Conservation (phyloP, 2,888 invertebrate genomes). For the Cheilosia impressa region DNA sequence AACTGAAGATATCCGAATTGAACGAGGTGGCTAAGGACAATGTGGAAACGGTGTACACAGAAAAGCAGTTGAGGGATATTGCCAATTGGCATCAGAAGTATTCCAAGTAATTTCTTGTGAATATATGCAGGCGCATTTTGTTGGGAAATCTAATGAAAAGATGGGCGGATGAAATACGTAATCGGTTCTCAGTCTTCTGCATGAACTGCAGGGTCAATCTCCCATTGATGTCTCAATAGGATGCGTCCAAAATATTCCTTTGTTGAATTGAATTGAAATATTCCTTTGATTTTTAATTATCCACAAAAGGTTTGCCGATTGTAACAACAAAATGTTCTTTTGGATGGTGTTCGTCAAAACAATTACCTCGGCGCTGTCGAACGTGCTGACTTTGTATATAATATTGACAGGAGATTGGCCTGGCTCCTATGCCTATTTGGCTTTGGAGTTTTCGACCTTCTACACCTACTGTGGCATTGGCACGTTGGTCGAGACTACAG, state of each 20-base stretch:
- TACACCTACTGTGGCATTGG: conserved; percentile 78
- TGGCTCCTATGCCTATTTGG: conserved; percentile 76
- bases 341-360: conserved; percentile 74
- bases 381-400: conserved; percentile 76
- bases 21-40: conserved; percentile 56
- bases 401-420: conserved; percentile 77
- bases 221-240: neutral
- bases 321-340: neutral
- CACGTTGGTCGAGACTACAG: conserved; percentile 76
- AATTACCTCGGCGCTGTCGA: conserved; percentile 69
- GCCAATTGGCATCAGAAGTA: conserved; percentile 76
- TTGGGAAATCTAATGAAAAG: neutral
- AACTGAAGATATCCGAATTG: conserved; percentile 72
- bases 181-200: too few species aligned
- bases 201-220: neutral
- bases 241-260: neutral
- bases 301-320: conserved; percentile 14
- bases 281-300: neutral
- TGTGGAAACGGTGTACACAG: neutral
- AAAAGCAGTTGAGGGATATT: conserved; percentile 63
- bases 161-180: neutral
- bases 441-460: conserved; percentile 67
- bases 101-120: conserved; percentile 3
- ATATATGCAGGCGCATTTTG: neutral
- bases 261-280: too few species aligned